Evolutionary conservation across 92 coral and sea anemone genomes (phyloP), one percentile per base, ranked within the genome.

Genomic region (Palythoa grandis): DNA sequence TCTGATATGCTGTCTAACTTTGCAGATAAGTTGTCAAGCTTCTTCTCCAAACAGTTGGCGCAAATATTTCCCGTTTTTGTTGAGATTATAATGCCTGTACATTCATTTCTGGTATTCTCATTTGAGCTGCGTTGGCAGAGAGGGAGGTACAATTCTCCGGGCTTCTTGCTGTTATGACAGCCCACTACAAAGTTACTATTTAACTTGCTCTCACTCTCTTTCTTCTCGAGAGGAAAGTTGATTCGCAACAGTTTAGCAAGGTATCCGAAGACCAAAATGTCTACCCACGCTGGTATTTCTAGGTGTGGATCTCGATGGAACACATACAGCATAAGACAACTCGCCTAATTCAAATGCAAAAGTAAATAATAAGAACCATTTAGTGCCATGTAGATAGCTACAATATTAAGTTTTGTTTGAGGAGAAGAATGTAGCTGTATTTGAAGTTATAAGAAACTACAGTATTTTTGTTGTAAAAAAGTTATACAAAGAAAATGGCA

Each of bases 201-300:
- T 39, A 56, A 65, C 43, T 65, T 35, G 24, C n/a, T 40, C 7
- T 47, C 43, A 15, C 57, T 89, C 54, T 87, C 88, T 19, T 70
- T 57, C 57, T 87, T 70, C 12, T 82, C 90, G 5, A 50, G 39
- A n/a, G 87, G 86, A 43, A 72, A 53, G 70, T 78, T 86, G 48
- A 89, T 71, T 67, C 98, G 88, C 53, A 93, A 78, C 37, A 96
- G 35, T 47, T 86, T 93, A 35, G 98, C 94, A 56, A 92, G 92
- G 78, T 88, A 80, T 75, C 92, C 85, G 56, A 96, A 96, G 22
- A 96, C 88, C 53, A 96, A 5, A 74, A 84, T 84, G 39, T 95
- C 93, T 52, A 94, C 90, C 91, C 94, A 87, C 11, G 68, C 63
- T 13, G 98, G 95, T 91, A 96, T 96, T 17, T 94, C 86, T 20